These are phyloP conservation scores for Pantherophis vulpinus DNA, from an alignment of 2,797 vertebrate genomes.

Conservation along the genomic window DNA sequence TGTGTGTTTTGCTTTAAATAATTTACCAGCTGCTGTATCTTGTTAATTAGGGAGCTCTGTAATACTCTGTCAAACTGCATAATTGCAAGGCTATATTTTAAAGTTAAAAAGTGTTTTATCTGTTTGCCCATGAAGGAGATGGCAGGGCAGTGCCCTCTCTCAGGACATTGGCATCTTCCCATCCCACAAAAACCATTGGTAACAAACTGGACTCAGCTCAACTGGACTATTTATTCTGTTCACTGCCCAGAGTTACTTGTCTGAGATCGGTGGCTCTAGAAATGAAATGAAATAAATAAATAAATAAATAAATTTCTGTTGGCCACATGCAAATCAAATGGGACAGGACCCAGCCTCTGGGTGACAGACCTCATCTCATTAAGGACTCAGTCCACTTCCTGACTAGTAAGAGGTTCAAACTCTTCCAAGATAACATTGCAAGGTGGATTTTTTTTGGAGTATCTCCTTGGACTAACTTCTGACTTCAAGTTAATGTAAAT, in stretches of 20 bases:
- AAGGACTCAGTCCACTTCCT: neutral
- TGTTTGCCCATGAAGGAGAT: neutral
- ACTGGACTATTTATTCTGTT: neutral
- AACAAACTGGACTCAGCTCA: neutral
- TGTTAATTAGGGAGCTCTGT: neutral
- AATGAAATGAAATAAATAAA: neutral
- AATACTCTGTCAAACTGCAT: neutral
- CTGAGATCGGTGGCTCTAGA: neutral
- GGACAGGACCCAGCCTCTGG: neutral
- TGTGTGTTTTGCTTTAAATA: neutral
- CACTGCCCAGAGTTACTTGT: neutral
- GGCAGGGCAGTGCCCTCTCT: neutral
- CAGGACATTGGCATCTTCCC: neutral
- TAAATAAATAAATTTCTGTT: neutral
- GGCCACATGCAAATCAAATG: neutral
- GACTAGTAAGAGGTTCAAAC: neutral
- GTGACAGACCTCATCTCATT: neutral
- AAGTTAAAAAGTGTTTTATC: neutral
- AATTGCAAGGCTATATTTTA: neutral
- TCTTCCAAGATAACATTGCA: neutral
- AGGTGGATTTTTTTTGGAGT: neutral
- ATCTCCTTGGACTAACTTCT: neutral
- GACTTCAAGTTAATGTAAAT: neutral
- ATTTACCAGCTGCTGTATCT: neutral
- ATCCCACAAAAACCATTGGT: neutral